Base-by-base conservation (phyloP, 2,888 invertebrate species). In the Rhagium mordax region DNA sequence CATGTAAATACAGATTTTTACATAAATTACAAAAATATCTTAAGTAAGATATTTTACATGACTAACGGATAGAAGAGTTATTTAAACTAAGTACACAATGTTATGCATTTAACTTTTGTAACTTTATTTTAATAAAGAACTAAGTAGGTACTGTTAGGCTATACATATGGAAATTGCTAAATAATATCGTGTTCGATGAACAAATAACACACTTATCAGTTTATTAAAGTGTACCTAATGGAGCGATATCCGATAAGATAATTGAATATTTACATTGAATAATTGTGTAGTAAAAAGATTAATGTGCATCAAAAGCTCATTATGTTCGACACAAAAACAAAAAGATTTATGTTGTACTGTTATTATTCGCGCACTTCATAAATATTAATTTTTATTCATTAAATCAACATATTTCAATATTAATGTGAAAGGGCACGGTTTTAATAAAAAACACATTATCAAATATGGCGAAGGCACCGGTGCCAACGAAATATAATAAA, bases 221-320 rank as follows among this genome's bases (percentile, higher is more conserved):
- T 27, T 57, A 27, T 57, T 57, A 57, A 57, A n/a, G 15, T n/a
- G 55, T 57, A 27, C 27, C 55, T 57, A 57, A 57, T 57, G 55
- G 55, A 27, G 15, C 27, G 55, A 5, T 15, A 57, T 41, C 15
- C 24, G 55, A 57, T 57, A 57, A 57, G 55, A 57, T 57, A 57
- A 57, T 57, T 57, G 55, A 41, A 41, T 41, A 41, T 41, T 41
- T 41, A 41, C 41, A 41, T 41, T 41, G 13, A 41, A 41, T 41
- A 41, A 41, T 41, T 41, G 41, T 41, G 41, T 41, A 13, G 41
- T 41, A 41, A 41, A 41, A 41, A 41, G 41, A 41, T 41, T 41
- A 41, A 41, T n/a, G 41, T 41, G 41, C 41, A 41, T 41, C 41
- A 41, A 41, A 41, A 41, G 41, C 41, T 41, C 41, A 41, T 41